Evolutionary conservation across 2,888 invertebrate species (phyloP), one percentile per base, ranked within the genome.

Genomic region (Tetranychus truncatus): DNA sequence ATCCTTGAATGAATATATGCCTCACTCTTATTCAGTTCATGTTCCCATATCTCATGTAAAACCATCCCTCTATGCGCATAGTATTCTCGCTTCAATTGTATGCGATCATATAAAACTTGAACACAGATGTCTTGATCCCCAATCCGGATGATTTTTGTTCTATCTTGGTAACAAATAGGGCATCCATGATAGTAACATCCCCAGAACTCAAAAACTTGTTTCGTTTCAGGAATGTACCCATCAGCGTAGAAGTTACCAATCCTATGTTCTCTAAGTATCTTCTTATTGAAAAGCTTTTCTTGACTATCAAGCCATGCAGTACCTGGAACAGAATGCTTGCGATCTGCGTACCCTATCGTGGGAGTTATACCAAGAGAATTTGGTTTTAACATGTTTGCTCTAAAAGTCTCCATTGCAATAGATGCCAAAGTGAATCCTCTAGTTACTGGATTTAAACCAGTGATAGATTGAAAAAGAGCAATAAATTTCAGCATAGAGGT

Each of bases 21-120:
- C 1, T 46, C 46, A 9, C 46, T 1, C 2, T 9, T 46, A 11
- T 77, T 76, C 66, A 78, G 79, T 3, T 80, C 78, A 45, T 78
- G 78, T 71, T 79, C 80, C 80, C 79, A 80, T 11, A 75, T 77
- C 44, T 73, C 76, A 1, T 77, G 73, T 20, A 79, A 77, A 0
- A 67, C 75, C 71, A 77, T 79, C 6, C 80, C 80, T 45, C 71
- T 45, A 1, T 24, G 69, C 1, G 7, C 11, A 69, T 69, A 69
- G 18, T 69, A 69, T 1, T 1, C 3, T 21, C 9, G 8, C 2
- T 69, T 69, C 1, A 1, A 1, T 69, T 11, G 7, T 1, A 69
- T 69, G 21, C 11, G 66, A 18, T 18, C 67, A 20, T 3, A 34
- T 21, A 44, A 9, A 8, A n/a, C 18, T n/a, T 3, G 1, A 1